A percentile compares a stretch with the other conserved stretches of the same genome.
These are phyloP conservation scores for Eilema griseolum DNA, from an alignment of 2,888 invertebrate species.

Conservation along the genomic window DNA sequence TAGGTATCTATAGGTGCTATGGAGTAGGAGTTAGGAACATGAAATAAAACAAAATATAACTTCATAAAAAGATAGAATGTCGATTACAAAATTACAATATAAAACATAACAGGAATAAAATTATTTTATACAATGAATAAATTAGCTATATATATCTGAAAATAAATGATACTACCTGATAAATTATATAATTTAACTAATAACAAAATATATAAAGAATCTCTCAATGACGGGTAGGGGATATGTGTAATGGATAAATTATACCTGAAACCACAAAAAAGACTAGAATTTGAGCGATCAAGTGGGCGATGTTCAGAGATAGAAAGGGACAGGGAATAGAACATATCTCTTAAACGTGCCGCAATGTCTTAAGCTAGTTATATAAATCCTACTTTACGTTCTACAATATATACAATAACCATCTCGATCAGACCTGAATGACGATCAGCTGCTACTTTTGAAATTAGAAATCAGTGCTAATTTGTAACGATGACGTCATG, in stretches of 20 bases:
- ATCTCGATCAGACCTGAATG: conserved; percentile 12
- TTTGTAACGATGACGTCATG: neutral
- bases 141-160: conserved; percentile 28
- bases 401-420: conserved; percentile 33
- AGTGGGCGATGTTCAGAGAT: conserved; percentile 57
- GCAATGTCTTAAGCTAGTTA: conserved; percentile 41
- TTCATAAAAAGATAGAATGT: conserved; percentile 40
- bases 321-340: conserved; percentile 43
- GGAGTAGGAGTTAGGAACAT: neutral
- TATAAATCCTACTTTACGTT: conserved; percentile 39
- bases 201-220: conserved; percentile 23
- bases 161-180: conserved; percentile 22
- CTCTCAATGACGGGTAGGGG: conserved; percentile 22
- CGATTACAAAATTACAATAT: conserved; percentile 49
- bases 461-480: conserved; percentile 19
- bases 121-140: conserved; percentile 37
- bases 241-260: conserved; percentile 30
- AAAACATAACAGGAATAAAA: conserved; percentile 48
- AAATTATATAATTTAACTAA: conserved; percentile 26
- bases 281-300: conserved; percentile 78
- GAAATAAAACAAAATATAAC: conserved; percentile 43
- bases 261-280: conserved; percentile 45
- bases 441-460: neutral
- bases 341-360: conserved; percentile 53
- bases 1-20: neutral